A percentile compares a stretch with the other conserved stretches of the same genome.
Evolutionary conservation across 2,113 vertebrate species (phyloP).

Genomic region (Mormoops blainvillei): DNA sequence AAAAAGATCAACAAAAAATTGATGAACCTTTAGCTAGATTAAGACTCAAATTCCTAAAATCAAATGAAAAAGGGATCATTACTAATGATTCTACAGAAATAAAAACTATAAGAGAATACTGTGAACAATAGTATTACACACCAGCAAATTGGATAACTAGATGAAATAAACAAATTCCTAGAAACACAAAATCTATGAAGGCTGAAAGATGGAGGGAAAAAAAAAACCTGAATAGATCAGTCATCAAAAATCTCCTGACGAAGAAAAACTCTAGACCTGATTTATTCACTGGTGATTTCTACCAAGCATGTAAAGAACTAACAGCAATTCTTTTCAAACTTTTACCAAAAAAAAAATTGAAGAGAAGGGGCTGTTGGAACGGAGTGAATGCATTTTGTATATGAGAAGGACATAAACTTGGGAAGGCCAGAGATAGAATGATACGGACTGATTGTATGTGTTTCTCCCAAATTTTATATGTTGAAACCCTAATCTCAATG

Average conservation of each 20-base stretch:
- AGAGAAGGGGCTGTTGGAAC: not conserved
- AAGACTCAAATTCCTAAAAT: not conserved
- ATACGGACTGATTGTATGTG: not conserved
- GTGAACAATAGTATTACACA: not conserved
- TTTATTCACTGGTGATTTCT: not conserved
- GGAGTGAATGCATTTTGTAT: not conserved
- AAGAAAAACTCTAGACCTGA: not conserved
- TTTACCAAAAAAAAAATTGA: not conserved
- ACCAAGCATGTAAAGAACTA: not conserved
- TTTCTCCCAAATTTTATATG: not conserved
- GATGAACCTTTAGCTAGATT: not conserved
- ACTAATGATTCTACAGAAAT: not conserved
- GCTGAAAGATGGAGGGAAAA: not conserved
- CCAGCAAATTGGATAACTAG: not conserved
- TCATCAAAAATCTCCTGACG: not conserved
- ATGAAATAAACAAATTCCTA: not conserved
- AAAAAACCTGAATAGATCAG: not conserved
- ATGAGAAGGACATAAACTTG: not conserved
- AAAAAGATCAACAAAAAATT: not conserved
- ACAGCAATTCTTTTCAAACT: not conserved
- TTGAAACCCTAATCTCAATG: not conserved
- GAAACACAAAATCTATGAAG: not conserved
- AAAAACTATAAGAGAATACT: not conserved
- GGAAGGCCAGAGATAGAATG: not conserved
- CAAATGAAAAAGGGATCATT: not conserved